Evolutionary conservation across 2,797 vertebrate genomes (phyloP).

Genomic region (Oceanodroma leucorhoa): DNA sequence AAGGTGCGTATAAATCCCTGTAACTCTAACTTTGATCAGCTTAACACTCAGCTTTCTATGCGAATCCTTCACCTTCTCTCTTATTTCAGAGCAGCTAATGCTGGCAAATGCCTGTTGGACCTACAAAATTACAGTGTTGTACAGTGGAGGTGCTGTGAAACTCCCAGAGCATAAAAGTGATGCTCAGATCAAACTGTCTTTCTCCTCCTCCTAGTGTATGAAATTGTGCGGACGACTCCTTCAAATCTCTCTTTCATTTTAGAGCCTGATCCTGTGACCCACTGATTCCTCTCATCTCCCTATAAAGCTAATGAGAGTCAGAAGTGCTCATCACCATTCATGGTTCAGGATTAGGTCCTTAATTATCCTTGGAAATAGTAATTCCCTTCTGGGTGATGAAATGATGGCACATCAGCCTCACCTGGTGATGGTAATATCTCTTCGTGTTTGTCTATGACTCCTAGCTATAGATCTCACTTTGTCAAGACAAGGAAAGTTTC

Average conservation of each 20-base stretch:
- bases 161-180: slow-evolving; percentile 38
- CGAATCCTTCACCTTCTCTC: slow-evolving; percentile 57
- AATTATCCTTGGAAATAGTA: slow-evolving; percentile 11
- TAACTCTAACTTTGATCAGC: slow-evolving; percentile 65
- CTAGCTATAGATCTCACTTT: not conserved
- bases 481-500: not conserved
- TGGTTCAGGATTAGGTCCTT: slow-evolving; percentile 17
- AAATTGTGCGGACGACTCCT: not conserved
- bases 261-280: slow-evolving; percentile 39
- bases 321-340: slow-evolving; percentile 14
- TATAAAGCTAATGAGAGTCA: slow-evolving; percentile 40
- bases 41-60: slow-evolving; percentile 53
- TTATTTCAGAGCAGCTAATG: slow-evolving; percentile 61
- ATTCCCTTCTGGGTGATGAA: slow-evolving; percentile 2
- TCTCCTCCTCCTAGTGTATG: not conserved
- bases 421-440: not conserved
- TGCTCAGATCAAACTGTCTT: slow-evolving; percentile 34
- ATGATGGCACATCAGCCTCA: fast-evolving
- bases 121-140: slow-evolving; percentile 34
- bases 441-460: not conserved
- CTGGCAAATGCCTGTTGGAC: slow-evolving; percentile 62
- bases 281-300: slow-evolving; percentile 11
- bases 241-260: slow-evolving; percentile 42
- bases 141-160: slow-evolving; percentile 44
- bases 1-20: slow-evolving; percentile 57